Evolutionary conservation across 2,797 vertebrate species (phyloP).

Genomic region (Chrosomus eos): DNA sequence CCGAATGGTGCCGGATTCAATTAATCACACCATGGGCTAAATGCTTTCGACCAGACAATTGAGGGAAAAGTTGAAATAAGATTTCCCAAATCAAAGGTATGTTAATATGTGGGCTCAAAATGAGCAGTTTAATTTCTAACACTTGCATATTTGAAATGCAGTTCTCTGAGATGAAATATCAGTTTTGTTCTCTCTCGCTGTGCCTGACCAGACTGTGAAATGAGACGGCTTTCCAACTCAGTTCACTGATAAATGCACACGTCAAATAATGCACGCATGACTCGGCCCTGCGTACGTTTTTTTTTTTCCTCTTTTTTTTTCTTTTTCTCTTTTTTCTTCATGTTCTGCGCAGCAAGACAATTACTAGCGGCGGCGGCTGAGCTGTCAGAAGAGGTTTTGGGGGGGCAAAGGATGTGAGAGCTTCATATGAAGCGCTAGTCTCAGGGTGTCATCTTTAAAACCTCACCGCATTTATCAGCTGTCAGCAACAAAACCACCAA

Average conservation of each 20-base stretch:
- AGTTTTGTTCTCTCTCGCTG: constrained; percentile 59
- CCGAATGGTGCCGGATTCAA: constrained; percentile 72
- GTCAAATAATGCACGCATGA: constrained; percentile 73
- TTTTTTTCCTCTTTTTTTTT: not conserved
- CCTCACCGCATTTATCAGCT: constrained; percentile 75
- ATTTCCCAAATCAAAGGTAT: constrained; percentile 49
- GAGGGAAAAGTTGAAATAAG: constrained; percentile 52
- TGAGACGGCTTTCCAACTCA: constrained; percentile 67
- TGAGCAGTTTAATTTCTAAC: constrained; percentile 42
- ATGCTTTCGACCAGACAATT: constrained; percentile 65
- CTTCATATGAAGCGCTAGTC: constrained; percentile 63
- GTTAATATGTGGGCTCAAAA: constrained; percentile 46
- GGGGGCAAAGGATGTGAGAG: constrained; percentile 63
- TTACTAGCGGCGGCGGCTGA: constrained; percentile 68
- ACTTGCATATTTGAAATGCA: constrained; percentile 65
- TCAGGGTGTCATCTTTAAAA: constrained; percentile 77
- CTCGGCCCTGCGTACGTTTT: constrained; percentile 60
- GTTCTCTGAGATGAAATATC: constrained; percentile 65
- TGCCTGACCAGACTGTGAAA: constrained; percentile 67
- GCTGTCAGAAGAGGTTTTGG: constrained; percentile 74
- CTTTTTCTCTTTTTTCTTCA: constrained; percentile 10
- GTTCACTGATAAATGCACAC: constrained; percentile 70
- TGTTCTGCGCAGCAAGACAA: constrained; percentile 65
- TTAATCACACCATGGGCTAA: constrained; percentile 76
- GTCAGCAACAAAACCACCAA: constrained; percentile 79